These are phyloP conservation scores for Oikopleura dioica DNA, from an alignment of 23 tunicate genomes.

Conservation along the genomic window DNA sequence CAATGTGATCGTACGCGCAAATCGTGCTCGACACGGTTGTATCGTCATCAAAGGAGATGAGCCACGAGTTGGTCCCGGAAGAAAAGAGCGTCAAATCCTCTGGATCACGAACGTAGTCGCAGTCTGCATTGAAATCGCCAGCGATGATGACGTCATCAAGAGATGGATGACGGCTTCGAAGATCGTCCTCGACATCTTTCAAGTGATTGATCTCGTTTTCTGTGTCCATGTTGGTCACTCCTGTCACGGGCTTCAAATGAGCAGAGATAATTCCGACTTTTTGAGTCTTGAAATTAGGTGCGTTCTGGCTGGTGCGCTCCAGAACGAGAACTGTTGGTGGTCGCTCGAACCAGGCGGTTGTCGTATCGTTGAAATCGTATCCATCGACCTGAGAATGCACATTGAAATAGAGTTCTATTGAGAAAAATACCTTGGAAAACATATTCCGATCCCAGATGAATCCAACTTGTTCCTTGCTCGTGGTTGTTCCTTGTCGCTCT, in stretches of 20 bases:
- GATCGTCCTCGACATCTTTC: not conserved
- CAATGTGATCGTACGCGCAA: not conserved
- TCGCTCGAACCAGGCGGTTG: no score
- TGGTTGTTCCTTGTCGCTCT: not conserved
- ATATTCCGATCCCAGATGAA: conserved; percentile 1
- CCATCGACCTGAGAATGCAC: no score
- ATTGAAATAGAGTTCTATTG: no score
- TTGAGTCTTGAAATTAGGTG: not conserved
- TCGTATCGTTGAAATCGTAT: no score
- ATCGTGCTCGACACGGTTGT: not conserved
- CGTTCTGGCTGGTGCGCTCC: not conserved
- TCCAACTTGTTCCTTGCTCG: not conserved
- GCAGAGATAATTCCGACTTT: not conserved
- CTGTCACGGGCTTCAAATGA: not conserved
- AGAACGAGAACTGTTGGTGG: not conserved
- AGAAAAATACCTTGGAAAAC: no score
- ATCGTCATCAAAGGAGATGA: not conserved
- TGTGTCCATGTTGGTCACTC: not conserved
- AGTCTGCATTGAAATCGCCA: conserved; percentile 70
- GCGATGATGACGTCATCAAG: conserved; percentile 31
- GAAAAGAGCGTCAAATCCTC: not conserved
- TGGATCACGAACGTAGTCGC: conserved; percentile 21
- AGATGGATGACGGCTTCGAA: not conserved
- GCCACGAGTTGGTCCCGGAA: not conserved
- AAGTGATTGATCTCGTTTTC: not conserved